Percentiles rank a stretch among this genome's conserved stretches.
phyloP scores from a whole-genome alignment of 2,113 vertebrate genomes.

The Cryptomyrus ogoouensis region DNA sequence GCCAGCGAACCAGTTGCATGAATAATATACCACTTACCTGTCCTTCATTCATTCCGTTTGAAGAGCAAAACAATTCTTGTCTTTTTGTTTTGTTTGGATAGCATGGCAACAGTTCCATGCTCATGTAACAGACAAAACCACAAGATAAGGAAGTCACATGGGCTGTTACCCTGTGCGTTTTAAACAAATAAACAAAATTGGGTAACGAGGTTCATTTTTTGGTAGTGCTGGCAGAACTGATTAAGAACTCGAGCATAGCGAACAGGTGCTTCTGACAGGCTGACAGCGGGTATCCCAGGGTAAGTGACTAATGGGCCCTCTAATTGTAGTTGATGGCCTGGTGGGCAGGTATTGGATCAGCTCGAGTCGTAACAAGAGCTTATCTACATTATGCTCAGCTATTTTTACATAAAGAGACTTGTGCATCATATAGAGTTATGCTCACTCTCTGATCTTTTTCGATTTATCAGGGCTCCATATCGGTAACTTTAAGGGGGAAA shows the following conservation, averaged over 20 bases:
- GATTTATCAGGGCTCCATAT: not conserved
- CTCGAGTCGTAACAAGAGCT: not conserved
- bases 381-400: not conserved
- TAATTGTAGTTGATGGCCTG: not conserved
- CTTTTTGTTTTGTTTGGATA: not conserved
- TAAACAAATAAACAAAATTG: not conserved
- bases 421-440: not conserved
- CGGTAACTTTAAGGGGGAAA: not conserved
- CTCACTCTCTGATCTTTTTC: not conserved
- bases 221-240: not conserved
- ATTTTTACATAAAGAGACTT: not conserved
- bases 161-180: not conserved
- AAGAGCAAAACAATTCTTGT: not conserved
- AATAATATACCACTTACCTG: conserved; percentile 2
- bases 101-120: not conserved
- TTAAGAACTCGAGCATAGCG: not conserved
- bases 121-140: not conserved
- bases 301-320: not conserved
- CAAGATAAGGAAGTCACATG: not conserved
- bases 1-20: not conserved
- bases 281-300: not conserved
- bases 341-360: not conserved
- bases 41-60: not conserved
- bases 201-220: not conserved
- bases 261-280: conserved; percentile 22